Evolutionary conservation across 2,797 vertebrate species (phyloP), one percentile per base, ranked within the genome.

Genomic region (Phataginus tricuspis): DNA sequence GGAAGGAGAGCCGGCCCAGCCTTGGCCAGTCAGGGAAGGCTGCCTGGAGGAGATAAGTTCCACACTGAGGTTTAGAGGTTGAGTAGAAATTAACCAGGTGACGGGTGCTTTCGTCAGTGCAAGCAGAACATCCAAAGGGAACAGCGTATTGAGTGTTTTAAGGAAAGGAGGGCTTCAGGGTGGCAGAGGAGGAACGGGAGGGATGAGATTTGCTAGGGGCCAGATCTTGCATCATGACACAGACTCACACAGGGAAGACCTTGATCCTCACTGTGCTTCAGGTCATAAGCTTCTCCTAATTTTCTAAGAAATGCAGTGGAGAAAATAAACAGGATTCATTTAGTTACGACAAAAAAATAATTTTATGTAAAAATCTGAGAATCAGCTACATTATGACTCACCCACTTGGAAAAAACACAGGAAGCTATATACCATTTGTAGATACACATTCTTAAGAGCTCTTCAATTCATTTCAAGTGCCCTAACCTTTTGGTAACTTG

Each of bases 311-410:
- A 86, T 53, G 63, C 19, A 51, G 6, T 88, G 29, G 8, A 14
- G 64, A 69, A 72, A 57, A 85, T 42, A 80, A 39, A 68, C 13
- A 80, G 45, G 74, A 77, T 69, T 71, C 23, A 63, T 83, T 96
- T 85, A n/a, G 19, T 61, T 64, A 57, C 4, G 51, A 66, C 19
- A 53, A 88, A 78, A 45, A 90, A 84, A 77, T 59, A 68, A 34
- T 37, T 72, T 72, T 45, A 91, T 34, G 57, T 51, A 90, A 68
- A 90, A 94, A 49, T 90, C 63, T 61, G 42, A 92, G 55, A 53
- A 89, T 66, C 7, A n/a, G 45, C 34, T 68, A 59, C 49, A 27
- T 31, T 78, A 13, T n/a, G 8, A 84, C 14, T 27, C 61, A 92
- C 51, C n/a, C 29, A 82, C 34, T 45, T 63, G 64, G 34, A 90